Base-by-base conservation (phyloP, 2,888 invertebrate genomes). In the Melipona beecheii region DNA sequence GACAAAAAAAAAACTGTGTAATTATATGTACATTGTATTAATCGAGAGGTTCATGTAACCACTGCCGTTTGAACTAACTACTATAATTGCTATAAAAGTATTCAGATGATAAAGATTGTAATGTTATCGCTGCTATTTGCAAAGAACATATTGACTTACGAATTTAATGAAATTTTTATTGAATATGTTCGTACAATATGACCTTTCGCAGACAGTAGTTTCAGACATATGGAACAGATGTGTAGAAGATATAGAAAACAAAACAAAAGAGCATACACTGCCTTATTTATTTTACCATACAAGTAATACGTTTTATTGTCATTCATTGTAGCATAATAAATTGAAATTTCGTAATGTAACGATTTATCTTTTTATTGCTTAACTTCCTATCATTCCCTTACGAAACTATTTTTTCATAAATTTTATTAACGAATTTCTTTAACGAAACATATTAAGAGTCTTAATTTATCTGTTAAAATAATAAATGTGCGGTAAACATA, bases 251-350 rank as follows among this genome's bases (percentile, higher is more conserved):
- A 69, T 81, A 85, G 75, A 72, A 76, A 80, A 76, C 68, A 86
- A 89, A 88, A 86, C 88, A 86, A 89, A 87, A 88, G 89, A 91
- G 87, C 90, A 91, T 92, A 92, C 93, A 94, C 93, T 94, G 94
- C 93, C 94, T 94, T 93, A 93, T 94, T 93, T 94, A 94, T 94
- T 93, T 93, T 93, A 92, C 91, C 88, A 89, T 85, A 91, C 92
- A 93, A 89, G 91, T 91, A 91, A 91, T 90, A 91, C 90, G 91
- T 87, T 91, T 91, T 90, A 92, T 92, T 92, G 90, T 93, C 93
- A 92, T 91, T 91, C 88, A 92, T 86, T 89, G 88, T 92, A 92
- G 89, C 85, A 88, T 90, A 93, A 92, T 93, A 93, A 93, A 93
- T 85, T 86, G 86, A 88, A 91, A 87, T 91, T 93, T 93, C 91